Percentiles rank a stretch among this genome's conserved stretches.
Evolutionary conservation across 2,888 invertebrate species (phyloP).

Genomic region (Epirrita christyi): DNA sequence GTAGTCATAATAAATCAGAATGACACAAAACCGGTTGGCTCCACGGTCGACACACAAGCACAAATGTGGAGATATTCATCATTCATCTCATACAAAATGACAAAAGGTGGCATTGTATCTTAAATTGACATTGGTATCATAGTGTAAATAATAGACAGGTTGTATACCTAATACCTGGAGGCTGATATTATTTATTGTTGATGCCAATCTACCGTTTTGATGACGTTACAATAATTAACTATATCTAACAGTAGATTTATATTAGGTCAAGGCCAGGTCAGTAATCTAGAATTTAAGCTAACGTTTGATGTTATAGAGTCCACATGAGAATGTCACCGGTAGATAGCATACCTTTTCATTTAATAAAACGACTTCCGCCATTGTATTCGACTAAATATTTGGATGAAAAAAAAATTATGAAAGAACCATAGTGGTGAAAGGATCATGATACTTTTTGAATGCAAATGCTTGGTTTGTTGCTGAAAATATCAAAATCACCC

Average conservation of each 20-base stretch:
- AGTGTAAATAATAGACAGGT: neutral
- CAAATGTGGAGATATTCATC: constrained; percentile 6
- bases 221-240: neutral
- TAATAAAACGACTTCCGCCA: no score
- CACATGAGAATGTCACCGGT: no score
- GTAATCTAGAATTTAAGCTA: neutral
- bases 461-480: no score
- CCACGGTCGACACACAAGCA: constrained; percentile 17
- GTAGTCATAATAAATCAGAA: constrained; percentile 1
- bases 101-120: neutral
- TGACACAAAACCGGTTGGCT: constrained; percentile 13
- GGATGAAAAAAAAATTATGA: no score
- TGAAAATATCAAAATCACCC: no score
- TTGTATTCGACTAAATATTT: no score
- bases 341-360: no score
- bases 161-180: no score
- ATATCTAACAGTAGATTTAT: neutral
- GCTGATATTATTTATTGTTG: no score
- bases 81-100: constrained; percentile 12
- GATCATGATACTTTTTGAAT: no score
- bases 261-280: constrained; percentile 5
- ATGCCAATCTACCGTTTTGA: neutral
- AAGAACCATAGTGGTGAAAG: no score
- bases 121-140: constrained; percentile 1
- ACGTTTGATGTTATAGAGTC: neutral